Evolutionary conservation across 2,888 invertebrate species (phyloP), one percentile per base, ranked within the genome.

Genomic region (Syrista parreyssii): DNA sequence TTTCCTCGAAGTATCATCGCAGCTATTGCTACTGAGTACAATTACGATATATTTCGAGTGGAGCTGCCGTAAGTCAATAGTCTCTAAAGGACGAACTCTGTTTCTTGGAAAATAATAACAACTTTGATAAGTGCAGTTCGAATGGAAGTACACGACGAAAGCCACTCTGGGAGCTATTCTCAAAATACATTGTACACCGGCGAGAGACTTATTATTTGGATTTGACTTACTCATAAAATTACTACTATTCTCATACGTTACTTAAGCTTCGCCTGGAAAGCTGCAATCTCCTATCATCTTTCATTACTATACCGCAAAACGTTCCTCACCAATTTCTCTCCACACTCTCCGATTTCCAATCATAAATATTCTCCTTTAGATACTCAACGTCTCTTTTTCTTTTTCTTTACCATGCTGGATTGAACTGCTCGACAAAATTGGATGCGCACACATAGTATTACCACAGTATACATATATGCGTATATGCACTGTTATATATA

Each of bases 361-460:
- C 40, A 15, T 4, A 15, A 40, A 3, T 40, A 15, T 4, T 15
- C 15, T 40, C 40, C 40, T 40, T 40, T 15, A 40, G 73, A 68
- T 73, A 72, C 75, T 74, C 75, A 11, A 73, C 68, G n/a, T 74
- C 72, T 74, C 77, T 73, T 23, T 73, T 34, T 72, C 34, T 33
- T 68, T 23, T 71, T 35, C 68, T 69, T 72, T 33, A 32, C 68
- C 30, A 30, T 30, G 23, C 77, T 78, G 34, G 40, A 73, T 76
- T 15, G 74, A 68, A 36, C 71, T 55, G 40, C 68, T 72, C 32
- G 74, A 68, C 72, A 77, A 75, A 77, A 77, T 76, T 72, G 75
- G 68, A 75, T 77, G n/a, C 31, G 68, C 72, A 69, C 36, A 73
- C 34, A 72, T 4, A 12, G 12, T n/a, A 76, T 68, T 75, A 15